Conservation (phyloP, 2,113 vertebrate species). For the Mesitornis unicolor region DNA sequence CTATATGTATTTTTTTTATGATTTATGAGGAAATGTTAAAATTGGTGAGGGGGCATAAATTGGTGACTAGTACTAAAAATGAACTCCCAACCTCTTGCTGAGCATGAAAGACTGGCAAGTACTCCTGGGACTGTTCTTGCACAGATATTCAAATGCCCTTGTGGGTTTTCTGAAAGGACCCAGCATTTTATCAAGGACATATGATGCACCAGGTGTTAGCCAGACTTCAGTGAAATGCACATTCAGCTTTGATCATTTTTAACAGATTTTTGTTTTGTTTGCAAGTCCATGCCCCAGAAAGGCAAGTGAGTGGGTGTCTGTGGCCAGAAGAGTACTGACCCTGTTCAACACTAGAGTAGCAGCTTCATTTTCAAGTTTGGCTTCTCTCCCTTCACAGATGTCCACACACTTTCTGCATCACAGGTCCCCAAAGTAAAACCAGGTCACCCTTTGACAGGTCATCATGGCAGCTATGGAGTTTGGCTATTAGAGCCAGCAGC, state of each 20-base stretch:
- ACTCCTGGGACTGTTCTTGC: not conserved
- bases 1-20: not conserved
- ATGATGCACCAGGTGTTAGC: not conserved
- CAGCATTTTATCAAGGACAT: not conserved
- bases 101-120: not conserved
- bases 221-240: not conserved
- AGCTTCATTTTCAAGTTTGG: not conserved
- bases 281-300: not conserved
- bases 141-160: not conserved
- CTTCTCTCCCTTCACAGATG: not conserved
- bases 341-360: not conserved
- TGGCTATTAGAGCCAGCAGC: not conserved
- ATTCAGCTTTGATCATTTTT: not conserved
- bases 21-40: not conserved
- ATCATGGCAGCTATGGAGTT: not conserved
- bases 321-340: not conserved
- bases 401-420: not conserved
- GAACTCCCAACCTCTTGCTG: not conserved
- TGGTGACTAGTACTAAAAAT: not conserved
- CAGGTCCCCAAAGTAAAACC: not conserved
- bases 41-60: not conserved
- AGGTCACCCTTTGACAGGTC: not conserved
- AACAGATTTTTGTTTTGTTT: not conserved
- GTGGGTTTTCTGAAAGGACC: not conserved
- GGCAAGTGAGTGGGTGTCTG: not conserved